Evolutionary conservation across 1,140 invertebrate species (phyloP).

Genomic region (Drosophila watanabei): DNA sequence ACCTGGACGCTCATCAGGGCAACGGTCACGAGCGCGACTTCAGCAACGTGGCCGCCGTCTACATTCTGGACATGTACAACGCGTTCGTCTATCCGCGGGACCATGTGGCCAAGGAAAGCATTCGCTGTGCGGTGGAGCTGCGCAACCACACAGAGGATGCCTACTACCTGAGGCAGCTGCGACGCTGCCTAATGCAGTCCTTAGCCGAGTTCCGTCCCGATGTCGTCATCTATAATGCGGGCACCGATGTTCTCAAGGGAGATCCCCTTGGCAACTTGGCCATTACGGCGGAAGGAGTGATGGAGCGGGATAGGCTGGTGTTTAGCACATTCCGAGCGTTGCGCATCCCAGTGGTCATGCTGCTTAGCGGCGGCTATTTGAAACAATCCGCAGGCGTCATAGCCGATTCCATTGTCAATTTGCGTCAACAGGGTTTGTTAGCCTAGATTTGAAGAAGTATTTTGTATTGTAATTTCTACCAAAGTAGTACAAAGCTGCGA

Average conservation of each 20-base stretch:
- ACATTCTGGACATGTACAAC: conserved; percentile 96
- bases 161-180: conserved; percentile 90
- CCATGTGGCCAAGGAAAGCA: conserved; percentile 90
- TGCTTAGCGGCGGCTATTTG: conserved; percentile 95
- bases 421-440: conserved; percentile 85
- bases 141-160: conserved; percentile 89
- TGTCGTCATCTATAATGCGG: conserved; percentile 95
- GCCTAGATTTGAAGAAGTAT: not conserved
- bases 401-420: conserved; percentile 92
- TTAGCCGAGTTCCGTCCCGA: conserved; percentile 92
- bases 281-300: conserved; percentile 91
- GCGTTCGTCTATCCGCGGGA: conserved; percentile 93
- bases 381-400: conserved; percentile 92
- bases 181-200: conserved; percentile 88
- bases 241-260: conserved; percentile 93
- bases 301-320: conserved; percentile 93
- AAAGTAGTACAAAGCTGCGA: not conserved
- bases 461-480: conserved; percentile 4
- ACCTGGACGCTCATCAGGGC: conserved; percentile 96
- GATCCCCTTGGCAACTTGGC: conserved; percentile 91
- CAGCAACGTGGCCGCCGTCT: conserved; percentile 90
- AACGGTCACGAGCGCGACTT: conserved; percentile 95
- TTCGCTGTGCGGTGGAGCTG: conserved; percentile 91
- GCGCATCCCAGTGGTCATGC: conserved; percentile 93
- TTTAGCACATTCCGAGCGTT: conserved; percentile 89